These are phyloP conservation scores for Puma concolor DNA, from an alignment of 2,113 vertebrate genomes.

Conservation along the genomic window DNA sequence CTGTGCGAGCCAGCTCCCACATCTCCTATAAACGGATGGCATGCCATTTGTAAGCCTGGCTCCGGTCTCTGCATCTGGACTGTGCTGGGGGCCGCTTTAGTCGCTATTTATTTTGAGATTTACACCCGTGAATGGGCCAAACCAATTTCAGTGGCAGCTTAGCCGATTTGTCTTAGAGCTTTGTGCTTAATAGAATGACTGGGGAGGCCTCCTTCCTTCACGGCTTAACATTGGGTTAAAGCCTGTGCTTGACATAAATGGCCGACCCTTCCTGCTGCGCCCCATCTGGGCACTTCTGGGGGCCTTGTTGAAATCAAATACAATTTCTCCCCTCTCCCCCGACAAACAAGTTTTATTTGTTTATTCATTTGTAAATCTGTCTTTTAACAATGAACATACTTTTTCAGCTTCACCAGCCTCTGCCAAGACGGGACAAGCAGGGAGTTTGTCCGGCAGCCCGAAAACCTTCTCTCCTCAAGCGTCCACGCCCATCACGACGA, in stretches of 20 bases:
- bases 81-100: background rate
- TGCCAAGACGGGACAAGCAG: constrained; percentile 91
- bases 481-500: constrained; percentile 88
- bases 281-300: rapidly evolving
- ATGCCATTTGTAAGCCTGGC: background rate
- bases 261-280: rapidly evolving
- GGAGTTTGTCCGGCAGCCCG: constrained; percentile 93
- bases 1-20: rapidly evolving
- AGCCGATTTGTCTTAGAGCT: constrained; percentile 60
- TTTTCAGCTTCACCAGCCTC: constrained; percentile 94
- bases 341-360: background rate
- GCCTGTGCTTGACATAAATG: background rate
- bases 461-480: constrained; percentile 94
- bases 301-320: background rate
- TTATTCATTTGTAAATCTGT: background rate
- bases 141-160: constrained; percentile 58
- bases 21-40: background rate
- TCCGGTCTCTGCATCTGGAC: background rate
- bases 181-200: background rate
- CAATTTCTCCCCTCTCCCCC: no score
- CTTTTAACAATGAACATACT: constrained; percentile 70
- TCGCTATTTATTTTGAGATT: constrained; percentile 63
- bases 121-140: constrained; percentile 32
- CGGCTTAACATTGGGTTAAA: background rate
- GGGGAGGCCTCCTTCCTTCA: background rate